Evolutionary conservation across 2,888 invertebrate genomes (phyloP).

Genomic region (Brachynemurus nebulosus): DNA sequence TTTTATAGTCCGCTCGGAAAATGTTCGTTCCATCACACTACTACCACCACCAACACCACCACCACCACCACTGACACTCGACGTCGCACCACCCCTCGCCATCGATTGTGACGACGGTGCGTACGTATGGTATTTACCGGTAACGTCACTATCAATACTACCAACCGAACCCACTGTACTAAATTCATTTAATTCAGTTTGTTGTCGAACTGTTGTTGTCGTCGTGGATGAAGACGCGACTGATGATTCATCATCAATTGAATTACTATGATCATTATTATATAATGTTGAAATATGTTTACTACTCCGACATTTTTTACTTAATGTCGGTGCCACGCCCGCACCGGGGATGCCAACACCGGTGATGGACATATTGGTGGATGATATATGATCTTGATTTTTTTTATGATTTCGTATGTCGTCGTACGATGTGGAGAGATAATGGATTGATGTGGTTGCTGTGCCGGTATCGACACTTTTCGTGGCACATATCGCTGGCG

Average conservation of each 20-base stretch:
- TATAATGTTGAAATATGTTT: not conserved
- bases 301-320: not conserved
- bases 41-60: not conserved
- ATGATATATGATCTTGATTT: not conserved
- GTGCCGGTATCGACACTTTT: too few species aligned
- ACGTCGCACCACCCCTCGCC: too few species aligned
- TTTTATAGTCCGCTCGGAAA: not conserved
- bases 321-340: not conserved
- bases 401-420: not conserved
- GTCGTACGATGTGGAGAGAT: conserved; percentile 1
- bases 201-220: too few species aligned
- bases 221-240: too few species aligned
- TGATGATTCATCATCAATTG: too few species aligned
- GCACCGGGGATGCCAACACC: not conserved
- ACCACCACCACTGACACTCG: not conserved
- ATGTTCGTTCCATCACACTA: not conserved
- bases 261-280: too few species aligned
- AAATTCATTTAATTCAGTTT: not conserved
- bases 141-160: not conserved
- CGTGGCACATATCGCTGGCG: too few species aligned
- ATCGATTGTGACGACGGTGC: too few species aligned
- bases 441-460: too few species aligned
- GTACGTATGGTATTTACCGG: too few species aligned
- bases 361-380: not conserved
- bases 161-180: not conserved